phyloP scores from a whole-genome alignment of 1,140 invertebrate genomes.

The Heliconius eleuchia region DNA sequence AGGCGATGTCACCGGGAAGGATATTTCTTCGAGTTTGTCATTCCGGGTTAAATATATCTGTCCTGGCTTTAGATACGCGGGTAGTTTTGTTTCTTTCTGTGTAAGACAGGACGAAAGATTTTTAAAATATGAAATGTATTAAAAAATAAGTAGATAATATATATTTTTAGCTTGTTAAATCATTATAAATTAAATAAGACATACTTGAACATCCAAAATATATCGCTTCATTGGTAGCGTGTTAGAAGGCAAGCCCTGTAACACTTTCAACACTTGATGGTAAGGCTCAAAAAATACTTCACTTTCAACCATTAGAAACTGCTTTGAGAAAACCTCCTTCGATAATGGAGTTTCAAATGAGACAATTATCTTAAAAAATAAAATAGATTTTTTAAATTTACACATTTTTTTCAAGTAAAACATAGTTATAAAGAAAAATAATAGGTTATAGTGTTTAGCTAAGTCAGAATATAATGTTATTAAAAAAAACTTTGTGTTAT shows the following conservation, averaged over 20 bases:
- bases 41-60: background rate
- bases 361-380: constrained; percentile 59
- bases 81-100: constrained; percentile 55
- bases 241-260: constrained; percentile 72
- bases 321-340: constrained; percentile 51
- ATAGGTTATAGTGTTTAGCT: no score
- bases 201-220: constrained; percentile 82
- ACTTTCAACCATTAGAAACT: constrained; percentile 84
- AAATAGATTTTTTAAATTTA: constrained; percentile 10
- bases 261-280: constrained; percentile 83
- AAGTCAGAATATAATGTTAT: no score
- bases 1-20: constrained; percentile 58
- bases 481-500: no score
- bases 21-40: constrained; percentile 42
- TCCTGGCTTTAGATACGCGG: constrained; percentile 52
- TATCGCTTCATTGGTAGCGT: constrained; percentile 85
- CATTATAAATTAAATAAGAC: background rate
- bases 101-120: background rate
- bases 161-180: no score
- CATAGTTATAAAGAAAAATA: no score
- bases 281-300: constrained; percentile 88
- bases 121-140: background rate
- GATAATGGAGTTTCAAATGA: constrained; percentile 62
- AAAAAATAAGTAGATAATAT: background rate
- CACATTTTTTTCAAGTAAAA: no score